phyloP scores from a whole-genome alignment of 2,797 vertebrate species.

The Mus caroli region DNA sequence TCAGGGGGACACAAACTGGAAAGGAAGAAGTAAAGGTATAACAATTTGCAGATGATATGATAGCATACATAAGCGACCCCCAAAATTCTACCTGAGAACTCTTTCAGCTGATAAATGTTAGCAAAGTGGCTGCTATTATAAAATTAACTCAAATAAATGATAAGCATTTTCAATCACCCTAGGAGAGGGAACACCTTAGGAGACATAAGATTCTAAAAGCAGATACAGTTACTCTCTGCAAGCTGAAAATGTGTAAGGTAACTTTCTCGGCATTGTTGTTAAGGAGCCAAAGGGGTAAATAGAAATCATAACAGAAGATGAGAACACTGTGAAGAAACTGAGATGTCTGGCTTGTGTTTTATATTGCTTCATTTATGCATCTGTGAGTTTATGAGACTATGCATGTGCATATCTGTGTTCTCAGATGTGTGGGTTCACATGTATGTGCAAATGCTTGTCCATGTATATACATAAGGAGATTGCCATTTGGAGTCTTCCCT shows the following conservation, averaged over 20 bases:
- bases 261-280: not conserved
- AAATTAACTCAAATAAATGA: not conserved
- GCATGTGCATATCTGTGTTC: not conserved
- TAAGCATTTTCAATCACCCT: not conserved
- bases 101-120: not conserved
- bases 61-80: not conserved
- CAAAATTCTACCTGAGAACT: not conserved
- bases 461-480: not conserved
- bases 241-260: constrained; percentile 1
- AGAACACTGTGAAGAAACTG: constrained; percentile 11
- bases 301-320: not conserved
- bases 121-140: not conserved
- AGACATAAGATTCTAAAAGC: not conserved
- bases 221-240: not conserved
- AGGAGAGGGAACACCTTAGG: not conserved
- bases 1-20: not conserved
- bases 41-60: not conserved
- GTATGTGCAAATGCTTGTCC: not conserved
- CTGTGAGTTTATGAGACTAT: not conserved
- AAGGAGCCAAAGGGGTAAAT: not conserved
- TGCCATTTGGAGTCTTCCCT: not conserved
- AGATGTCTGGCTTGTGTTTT: not conserved
- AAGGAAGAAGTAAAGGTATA: not conserved
- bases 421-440: not conserved
- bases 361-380: not conserved